These are phyloP conservation scores for Bombus waltoni DNA, from an alignment of 1,140 invertebrate genomes.

Conservation along the genomic window DNA sequence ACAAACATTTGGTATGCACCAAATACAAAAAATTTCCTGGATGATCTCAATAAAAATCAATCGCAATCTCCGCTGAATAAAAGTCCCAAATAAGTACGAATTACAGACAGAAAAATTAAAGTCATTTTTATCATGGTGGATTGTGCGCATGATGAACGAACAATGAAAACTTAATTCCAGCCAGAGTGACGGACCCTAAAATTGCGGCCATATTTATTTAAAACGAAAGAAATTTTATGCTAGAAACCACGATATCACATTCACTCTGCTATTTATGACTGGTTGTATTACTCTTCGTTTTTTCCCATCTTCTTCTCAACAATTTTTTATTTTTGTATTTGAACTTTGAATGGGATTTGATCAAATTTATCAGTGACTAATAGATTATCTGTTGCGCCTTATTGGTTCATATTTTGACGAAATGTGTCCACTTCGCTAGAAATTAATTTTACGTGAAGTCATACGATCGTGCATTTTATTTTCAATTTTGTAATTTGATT, in stretches of 20 bases:
- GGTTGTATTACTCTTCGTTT: no score
- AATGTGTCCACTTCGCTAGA: neutral
- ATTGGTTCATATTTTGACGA: no score
- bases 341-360: neutral
- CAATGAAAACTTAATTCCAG: constrained; percentile 1
- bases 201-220: neutral
- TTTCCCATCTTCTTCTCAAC: neutral
- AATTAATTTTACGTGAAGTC: neutral
- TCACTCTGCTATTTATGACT: neutral
- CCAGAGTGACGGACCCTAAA: neutral
- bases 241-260: neutral
- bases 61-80: neutral
- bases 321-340: neutral
- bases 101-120: neutral
- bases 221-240: neutral
- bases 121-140: neutral
- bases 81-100: no score
- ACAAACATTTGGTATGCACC: neutral
- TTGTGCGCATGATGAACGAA: neutral
- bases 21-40: no score
- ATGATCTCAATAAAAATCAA: neutral
- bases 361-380: neutral
- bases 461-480: neutral
- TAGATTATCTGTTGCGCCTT: neutral
- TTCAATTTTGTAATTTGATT: neutral